Evolutionary conservation across 2,113 vertebrate species (phyloP).

Genomic region (Lontra canadensis): DNA sequence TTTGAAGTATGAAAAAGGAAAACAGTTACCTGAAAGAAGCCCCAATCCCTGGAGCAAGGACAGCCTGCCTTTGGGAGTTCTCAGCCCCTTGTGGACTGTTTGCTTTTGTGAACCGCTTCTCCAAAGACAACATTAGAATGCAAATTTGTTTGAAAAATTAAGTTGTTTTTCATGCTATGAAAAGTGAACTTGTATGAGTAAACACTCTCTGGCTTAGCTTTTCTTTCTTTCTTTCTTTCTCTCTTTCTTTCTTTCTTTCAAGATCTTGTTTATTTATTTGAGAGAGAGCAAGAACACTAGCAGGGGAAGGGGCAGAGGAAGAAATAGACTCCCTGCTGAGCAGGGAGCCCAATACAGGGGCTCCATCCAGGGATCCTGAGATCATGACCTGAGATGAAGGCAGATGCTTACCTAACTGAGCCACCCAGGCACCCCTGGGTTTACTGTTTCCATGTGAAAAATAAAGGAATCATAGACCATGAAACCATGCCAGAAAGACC

Average conservation of each 20-base stretch:
- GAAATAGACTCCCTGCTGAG: not conserved
- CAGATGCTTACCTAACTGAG: not conserved
- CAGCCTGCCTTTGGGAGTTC: conserved; percentile 11
- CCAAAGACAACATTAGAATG: conserved; percentile 19
- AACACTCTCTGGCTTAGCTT: not conserved
- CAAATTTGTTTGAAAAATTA: conserved; percentile 37
- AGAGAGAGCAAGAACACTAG: not conserved
- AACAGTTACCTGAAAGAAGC: conserved; percentile 37
- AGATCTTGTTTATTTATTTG: not conserved
- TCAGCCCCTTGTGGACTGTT: not conserved
- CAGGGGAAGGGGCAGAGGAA: not conserved
- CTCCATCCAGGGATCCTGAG: not conserved
- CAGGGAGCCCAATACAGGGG: not conserved
- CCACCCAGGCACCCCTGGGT: not conserved
- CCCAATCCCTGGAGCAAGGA: not conserved
- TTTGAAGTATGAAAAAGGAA: not conserved
- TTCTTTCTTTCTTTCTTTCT: not conserved
- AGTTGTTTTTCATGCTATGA: not conserved
- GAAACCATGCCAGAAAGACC: not conserved
- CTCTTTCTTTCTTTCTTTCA: not conserved
- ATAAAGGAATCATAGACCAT: not conserved
- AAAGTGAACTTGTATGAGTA: conserved; percentile 18
- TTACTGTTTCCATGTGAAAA: not conserved
- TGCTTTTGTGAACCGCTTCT: not conserved
- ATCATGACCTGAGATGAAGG: not conserved